These are phyloP conservation scores for Tor tambroides DNA, from an alignment of 2,113 vertebrate species.

Conservation along the genomic window DNA sequence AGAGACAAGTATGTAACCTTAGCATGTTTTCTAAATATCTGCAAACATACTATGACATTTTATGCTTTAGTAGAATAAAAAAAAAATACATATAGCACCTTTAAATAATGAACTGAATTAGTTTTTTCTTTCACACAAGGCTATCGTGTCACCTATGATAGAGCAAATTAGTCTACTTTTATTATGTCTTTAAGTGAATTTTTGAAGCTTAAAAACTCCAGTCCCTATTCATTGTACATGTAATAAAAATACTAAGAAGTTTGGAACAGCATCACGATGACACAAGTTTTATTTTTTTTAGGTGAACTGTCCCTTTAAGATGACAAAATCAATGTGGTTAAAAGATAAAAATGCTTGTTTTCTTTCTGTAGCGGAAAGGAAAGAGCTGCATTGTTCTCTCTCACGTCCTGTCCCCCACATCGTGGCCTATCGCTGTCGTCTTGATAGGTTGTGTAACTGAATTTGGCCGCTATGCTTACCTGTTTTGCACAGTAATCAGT, in stretches of 20 bases:
- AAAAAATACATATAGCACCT: neutral
- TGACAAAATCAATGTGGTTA: neutral
- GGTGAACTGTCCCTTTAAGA: neutral
- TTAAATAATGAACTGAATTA: neutral
- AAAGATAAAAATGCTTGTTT: neutral
- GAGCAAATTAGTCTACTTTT: neutral
- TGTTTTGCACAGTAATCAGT: slow-evolving; percentile 66
- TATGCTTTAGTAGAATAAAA: neutral
- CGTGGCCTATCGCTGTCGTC: neutral
- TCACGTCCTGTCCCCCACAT: neutral
- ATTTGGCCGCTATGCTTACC: slow-evolving; percentile 2
- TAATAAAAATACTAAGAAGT: neutral
- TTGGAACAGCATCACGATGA: neutral
- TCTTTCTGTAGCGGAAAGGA: neutral
- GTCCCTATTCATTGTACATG: neutral
- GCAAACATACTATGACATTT: too few relatives aligned
- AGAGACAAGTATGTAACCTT: too few relatives aligned
- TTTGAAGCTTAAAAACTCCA: neutral
- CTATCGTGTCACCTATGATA: too few relatives aligned
- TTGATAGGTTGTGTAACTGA: slow-evolving; percentile 43
- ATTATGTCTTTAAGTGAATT: neutral
- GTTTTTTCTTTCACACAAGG: too few relatives aligned
- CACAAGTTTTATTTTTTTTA: neutral
- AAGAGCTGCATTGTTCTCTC: neutral
- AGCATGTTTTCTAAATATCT: too few relatives aligned